These are phyloP conservation scores for Bungarus multicinctus DNA, from an alignment of 2,113 vertebrate species.

Conservation along the genomic window DNA sequence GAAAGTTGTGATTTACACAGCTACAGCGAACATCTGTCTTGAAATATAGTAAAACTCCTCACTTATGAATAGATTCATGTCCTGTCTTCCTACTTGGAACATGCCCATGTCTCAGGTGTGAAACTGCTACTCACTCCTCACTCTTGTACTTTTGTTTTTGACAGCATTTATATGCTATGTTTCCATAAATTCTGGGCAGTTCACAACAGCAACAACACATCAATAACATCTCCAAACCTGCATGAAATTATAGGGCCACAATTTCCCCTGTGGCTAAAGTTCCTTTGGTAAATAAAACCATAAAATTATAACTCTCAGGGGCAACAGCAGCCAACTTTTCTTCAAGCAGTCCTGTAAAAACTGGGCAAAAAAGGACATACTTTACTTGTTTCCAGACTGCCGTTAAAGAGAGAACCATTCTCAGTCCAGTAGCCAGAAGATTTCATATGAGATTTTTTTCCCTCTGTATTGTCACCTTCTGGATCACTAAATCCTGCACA, in stretches of 20 bases:
- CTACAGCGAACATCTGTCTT: neutral
- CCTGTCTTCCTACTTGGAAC: neutral
- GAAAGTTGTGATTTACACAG: neutral
- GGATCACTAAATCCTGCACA: neutral
- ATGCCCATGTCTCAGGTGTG: neutral
- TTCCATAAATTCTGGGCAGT: neutral
- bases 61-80: neutral
- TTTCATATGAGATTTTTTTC: neutral
- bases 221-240: neutral
- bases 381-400: neutral
- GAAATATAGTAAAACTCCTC: neutral
- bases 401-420: neutral
- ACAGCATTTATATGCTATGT: neutral
- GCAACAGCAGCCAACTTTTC: neutral
- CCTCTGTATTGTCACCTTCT: neutral
- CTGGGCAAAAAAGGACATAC: neutral
- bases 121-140: neutral
- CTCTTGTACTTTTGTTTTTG: neutral
- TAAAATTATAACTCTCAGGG: neutral
- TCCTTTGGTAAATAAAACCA: neutral
- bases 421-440: neutral
- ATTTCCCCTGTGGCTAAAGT: neutral
- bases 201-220: neutral
- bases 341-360: neutral
- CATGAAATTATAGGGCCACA: neutral